Evolutionary conservation across 2,797 vertebrate genomes (phyloP).

Genomic region (Megalops cyprinoides): DNA sequence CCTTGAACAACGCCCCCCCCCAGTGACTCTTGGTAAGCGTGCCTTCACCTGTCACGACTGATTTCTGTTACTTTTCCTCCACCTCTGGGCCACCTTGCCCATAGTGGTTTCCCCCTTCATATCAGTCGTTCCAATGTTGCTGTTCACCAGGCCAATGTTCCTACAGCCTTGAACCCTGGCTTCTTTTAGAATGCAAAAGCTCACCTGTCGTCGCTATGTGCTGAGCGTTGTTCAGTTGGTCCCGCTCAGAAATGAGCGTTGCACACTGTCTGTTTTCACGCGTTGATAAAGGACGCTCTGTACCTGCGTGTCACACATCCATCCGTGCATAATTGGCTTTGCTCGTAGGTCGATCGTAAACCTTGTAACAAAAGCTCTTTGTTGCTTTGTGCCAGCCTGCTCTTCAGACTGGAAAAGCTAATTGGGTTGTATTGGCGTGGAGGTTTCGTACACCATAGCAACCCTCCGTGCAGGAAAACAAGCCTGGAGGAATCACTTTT

Average conservation of each 20-base stretch:
- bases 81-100: slow-evolving; percentile 94
- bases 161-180: slow-evolving; percentile 95
- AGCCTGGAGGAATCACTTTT: not conserved
- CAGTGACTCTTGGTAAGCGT: too few species aligned
- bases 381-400: not conserved
- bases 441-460: slow-evolving; percentile 8
- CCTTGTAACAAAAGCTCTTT: not conserved
- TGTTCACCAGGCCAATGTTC: too few species aligned
- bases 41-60: too few species aligned
- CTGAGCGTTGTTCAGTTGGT: too few species aligned
- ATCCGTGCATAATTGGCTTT: not conserved
- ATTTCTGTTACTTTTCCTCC: too few species aligned
- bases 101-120: too few species aligned
- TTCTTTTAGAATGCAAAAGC: slow-evolving; percentile 90
- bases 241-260: too few species aligned
- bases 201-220: not conserved
- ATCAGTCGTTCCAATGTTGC: too few species aligned
- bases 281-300: not conserved
- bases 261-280: not conserved
- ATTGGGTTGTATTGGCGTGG: not conserved
- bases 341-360: not conserved
- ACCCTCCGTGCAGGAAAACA: not conserved
- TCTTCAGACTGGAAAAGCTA: not conserved
- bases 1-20: too few species aligned
- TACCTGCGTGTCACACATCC: not conserved